A percentile compares a stretch with the other conserved stretches of the same genome.
Conservation (phyloP, 2,888 invertebrate species). For the Monoplex corrugatus region DNA sequence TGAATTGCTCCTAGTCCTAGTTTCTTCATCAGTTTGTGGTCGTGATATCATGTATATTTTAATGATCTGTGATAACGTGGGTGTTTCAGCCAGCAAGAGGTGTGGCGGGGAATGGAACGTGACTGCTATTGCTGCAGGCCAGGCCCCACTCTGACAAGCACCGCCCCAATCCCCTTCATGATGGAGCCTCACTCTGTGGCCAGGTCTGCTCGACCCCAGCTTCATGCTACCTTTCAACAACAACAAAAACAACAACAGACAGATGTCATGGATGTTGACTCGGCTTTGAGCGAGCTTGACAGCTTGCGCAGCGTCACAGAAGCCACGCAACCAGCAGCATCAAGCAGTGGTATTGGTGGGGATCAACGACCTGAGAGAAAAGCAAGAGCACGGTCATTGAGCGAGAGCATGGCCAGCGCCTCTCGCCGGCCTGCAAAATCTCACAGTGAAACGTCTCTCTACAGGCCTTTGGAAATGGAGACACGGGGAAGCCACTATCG, state of each 20-base stretch:
- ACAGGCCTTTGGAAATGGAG: not conserved
- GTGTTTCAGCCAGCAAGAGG: conserved; percentile 41
- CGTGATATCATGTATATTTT: too few species aligned
- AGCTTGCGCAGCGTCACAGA: conserved; percentile 76
- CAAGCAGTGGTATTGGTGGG: conserved; percentile 66
- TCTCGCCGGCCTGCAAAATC: not conserved
- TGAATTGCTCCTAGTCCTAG: too few species aligned
- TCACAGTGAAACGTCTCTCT: conserved; percentile 35
- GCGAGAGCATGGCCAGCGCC: conserved; percentile 38
- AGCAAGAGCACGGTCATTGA: conserved; percentile 27
- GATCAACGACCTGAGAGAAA: conserved; percentile 47
- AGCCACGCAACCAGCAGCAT: conserved; percentile 64
- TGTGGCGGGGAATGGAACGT: conserved; percentile 47
- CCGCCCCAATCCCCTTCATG: not conserved
- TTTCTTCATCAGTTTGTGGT: too few species aligned
- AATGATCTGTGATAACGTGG: not conserved
- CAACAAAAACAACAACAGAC: too few species aligned
- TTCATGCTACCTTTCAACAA: conserved; percentile 22
- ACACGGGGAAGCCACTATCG: not conserved
- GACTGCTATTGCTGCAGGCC: conserved; percentile 52
- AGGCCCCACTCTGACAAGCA: not conserved
- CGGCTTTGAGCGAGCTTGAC: conserved; percentile 75
- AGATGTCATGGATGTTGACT: conserved; percentile 72
- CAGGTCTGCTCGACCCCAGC: not conserved
- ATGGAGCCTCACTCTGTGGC: conserved; percentile 2